Evolutionary conservation across 2,797 vertebrate species (phyloP).

Genomic region (Aldrovandia affinis): DNA sequence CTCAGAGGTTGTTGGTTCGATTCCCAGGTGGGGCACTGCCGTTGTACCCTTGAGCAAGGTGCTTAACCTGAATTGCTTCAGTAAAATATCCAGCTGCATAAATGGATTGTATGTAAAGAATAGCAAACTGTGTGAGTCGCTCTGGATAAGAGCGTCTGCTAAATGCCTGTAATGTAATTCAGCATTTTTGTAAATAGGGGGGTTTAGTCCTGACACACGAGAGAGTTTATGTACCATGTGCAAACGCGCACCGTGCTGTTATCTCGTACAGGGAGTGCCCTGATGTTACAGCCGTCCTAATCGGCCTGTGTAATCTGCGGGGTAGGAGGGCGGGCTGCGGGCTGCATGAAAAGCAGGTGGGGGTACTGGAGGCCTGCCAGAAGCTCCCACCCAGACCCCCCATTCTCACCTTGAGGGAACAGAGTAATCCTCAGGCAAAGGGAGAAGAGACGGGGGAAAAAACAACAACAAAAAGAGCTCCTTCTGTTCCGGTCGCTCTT

Average conservation of each 20-base stretch:
- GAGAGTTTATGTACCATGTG: neutral
- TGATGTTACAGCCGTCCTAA: neutral
- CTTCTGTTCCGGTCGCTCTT: neutral
- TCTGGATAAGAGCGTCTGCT: too few relatives aligned
- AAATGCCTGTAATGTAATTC: too few relatives aligned
- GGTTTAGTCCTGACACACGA: too few relatives aligned
- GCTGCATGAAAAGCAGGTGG: neutral
- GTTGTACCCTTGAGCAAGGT: too few relatives aligned
- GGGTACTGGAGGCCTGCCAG: neutral
- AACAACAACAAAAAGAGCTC: neutral
- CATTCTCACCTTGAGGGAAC: neutral
- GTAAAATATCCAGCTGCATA: too few relatives aligned
- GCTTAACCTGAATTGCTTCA: too few relatives aligned
- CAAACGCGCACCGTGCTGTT: neutral
- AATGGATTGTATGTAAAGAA: too few relatives aligned
- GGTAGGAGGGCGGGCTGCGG: slow-evolving; percentile 8
- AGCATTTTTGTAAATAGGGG: neutral
- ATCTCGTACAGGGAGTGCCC: neutral
- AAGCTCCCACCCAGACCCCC: too few relatives aligned
- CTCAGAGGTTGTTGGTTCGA: too few relatives aligned
- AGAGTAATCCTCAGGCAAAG: too few relatives aligned
- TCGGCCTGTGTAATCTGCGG: neutral
- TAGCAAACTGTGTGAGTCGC: too few relatives aligned
- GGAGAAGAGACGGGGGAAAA: neutral
- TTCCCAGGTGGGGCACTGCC: too few relatives aligned